phyloP scores from a whole-genome alignment of 2,797 vertebrate genomes.

The Saxicola maurus region DNA sequence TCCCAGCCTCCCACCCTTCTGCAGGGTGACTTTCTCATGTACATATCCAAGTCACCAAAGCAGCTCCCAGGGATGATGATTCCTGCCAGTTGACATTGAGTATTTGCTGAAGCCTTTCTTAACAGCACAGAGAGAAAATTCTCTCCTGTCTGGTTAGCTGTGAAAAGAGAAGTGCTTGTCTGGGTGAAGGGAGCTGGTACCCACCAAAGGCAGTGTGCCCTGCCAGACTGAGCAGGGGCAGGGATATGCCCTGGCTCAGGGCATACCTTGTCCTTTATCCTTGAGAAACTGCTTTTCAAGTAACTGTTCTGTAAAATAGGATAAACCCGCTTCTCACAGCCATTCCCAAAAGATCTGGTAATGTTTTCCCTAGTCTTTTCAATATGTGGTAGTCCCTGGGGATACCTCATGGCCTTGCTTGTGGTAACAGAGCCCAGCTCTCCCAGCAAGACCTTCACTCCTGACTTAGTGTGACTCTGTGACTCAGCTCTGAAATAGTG shows the following conservation, averaged over 20 bases:
- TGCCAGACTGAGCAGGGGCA: background rate
- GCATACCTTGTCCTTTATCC: background rate
- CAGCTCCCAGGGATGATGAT: background rate
- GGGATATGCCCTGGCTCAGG: background rate
- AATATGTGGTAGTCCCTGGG: background rate
- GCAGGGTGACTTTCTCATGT: accelerated
- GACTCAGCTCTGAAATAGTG: slow-evolving; percentile 20
- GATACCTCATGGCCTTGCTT: background rate
- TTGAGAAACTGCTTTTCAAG: background rate
- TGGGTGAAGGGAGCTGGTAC: accelerated
- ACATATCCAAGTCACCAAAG: background rate
- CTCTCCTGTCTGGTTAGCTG: background rate
- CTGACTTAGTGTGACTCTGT: background rate
- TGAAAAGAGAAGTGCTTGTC: background rate
- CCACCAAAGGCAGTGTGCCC: background rate
- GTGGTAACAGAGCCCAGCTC: background rate
- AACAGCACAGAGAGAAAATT: background rate
- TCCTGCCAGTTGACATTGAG: background rate
- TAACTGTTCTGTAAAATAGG: background rate
- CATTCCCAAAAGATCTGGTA: background rate
- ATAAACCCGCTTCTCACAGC: accelerated
- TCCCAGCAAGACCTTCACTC: background rate
- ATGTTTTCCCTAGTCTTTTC: background rate
- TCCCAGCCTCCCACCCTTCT: background rate
- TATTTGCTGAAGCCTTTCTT: background rate